Conservation (phyloP, 2,113 vertebrate species). For the Machaerirhynchus nigripectus region DNA sequence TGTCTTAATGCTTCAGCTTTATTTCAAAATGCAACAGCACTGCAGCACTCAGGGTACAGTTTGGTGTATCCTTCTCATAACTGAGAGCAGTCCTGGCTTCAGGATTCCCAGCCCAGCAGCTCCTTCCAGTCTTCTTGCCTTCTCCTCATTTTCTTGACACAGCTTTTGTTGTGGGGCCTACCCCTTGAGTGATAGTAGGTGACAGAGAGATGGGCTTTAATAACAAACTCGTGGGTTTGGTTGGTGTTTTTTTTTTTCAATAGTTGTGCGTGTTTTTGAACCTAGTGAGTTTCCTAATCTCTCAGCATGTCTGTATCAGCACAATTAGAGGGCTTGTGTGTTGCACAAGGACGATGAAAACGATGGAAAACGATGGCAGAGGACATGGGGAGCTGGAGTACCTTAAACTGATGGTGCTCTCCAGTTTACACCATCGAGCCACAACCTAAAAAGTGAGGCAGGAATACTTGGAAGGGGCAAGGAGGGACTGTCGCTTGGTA, state of each 20-base stretch:
- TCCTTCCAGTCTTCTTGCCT: neutral
- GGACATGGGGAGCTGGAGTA: neutral
- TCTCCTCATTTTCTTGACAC: neutral
- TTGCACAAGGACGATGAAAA: neutral
- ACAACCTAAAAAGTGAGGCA: neutral
- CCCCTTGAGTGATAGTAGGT: neutral
- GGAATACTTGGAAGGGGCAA: neutral
- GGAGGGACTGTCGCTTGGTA: neutral
- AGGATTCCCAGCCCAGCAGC: neutral
- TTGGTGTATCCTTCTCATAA: neutral
- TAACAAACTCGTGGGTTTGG: neutral
- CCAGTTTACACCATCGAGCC: neutral
- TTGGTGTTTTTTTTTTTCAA: neutral
- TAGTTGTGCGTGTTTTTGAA: neutral
- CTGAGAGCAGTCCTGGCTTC: neutral
- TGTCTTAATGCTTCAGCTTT: conserved; percentile 23
- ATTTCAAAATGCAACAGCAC: conserved; percentile 10
- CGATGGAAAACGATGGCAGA: rapidly evolving
- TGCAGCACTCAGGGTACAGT: neutral
- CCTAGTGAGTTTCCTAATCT: neutral
- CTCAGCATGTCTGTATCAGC: neutral
- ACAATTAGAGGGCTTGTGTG: neutral
- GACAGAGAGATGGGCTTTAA: neutral
- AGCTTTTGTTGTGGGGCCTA: neutral
- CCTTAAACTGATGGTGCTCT: neutral